Conservation (phyloP, 64 coral and sea anemone species). For the Montipora capricornis region DNA sequence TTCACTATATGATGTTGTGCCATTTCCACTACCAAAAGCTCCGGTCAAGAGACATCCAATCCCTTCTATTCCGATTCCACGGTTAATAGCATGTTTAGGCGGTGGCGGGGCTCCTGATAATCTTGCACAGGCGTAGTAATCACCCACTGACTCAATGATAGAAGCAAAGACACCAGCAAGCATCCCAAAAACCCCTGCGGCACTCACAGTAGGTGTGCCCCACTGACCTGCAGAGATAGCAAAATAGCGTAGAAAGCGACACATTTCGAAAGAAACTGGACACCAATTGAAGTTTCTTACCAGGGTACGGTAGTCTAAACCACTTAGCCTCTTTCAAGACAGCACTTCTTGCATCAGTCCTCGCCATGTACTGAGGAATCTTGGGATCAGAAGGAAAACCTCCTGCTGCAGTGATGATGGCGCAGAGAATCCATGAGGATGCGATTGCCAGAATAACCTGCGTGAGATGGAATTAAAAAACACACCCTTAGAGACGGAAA, state of each 20-base stretch:
- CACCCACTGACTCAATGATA: constrained; percentile 87
- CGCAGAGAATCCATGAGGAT: constrained; percentile 55
- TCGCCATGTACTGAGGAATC: constrained; percentile 55
- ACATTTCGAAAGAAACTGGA: too few relatives aligned
- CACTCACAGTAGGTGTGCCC: constrained; percentile 83
- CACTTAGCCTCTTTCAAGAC: constrained; percentile 70
- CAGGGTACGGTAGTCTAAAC: constrained; percentile 81
- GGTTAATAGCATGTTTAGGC: constrained; percentile 85
- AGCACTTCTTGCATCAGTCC: constrained; percentile 52
- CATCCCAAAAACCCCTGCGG: constrained; percentile 81
- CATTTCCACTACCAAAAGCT: constrained; percentile 74
- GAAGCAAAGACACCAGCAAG: constrained; percentile 75
- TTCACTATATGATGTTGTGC: constrained; percentile 74
- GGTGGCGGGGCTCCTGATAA: constrained; percentile 83
- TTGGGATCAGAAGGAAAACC: constrained; percentile 56
- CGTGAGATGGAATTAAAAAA: too few relatives aligned
- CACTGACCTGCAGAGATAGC: constrained; percentile 67
- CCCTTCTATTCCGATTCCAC: constrained; percentile 82
- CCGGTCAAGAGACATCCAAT: constrained; percentile 74
- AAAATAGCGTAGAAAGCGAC: too few relatives aligned
- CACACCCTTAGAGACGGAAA: too few relatives aligned
- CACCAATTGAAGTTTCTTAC: not conserved
- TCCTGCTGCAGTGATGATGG: constrained; percentile 65
- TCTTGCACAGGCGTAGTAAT: constrained; percentile 91
- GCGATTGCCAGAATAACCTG: constrained; percentile 68